Base-by-base conservation (phyloP, 2,113 vertebrate genomes). In the Beaufortia kweichowensis region DNA sequence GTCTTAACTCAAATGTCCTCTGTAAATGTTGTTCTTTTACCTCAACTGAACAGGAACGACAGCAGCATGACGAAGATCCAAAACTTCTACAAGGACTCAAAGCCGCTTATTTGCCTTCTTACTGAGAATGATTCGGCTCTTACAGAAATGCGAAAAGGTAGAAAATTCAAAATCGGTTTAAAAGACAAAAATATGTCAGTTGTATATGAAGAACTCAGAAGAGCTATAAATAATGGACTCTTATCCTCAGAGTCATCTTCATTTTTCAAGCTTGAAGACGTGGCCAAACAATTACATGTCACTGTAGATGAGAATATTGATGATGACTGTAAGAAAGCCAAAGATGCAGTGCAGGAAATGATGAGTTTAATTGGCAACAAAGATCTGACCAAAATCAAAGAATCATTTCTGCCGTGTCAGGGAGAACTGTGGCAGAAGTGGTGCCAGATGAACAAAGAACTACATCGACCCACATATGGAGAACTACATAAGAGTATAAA, bases 401-500 rank as follows among this genome's bases (percentile, higher is more conserved):
- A 53, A 21, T 53, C 19, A 68, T 10, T 48, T 14, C 19, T 63
- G 29, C 50, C 19, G 6, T 65, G 12, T 31, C 39, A 24, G 66
- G 33, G 21, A 15, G 35, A 14, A 7, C 43, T 68, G 26, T 68
- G 65, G 65, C 43, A 68, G 29, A 43, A 68, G 10, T 68, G 65
- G 65, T 68, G 71, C 4, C 6, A 74, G 57, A 43, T 14, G 14
- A 74, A 61, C 31, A 74, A 79, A 55, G 29, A 79, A 59, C 63
- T 89, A 24, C 68, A 88, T 72, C 63, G 84, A 3, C 66, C 43
- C 0, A 68, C 65, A 21, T 21, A 50, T 11, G 17, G 65, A 12
- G 65, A 50, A 14, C 1, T 50, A 14, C 26, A 93, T 2, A 84
- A 86, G 79, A 86, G 89, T 24, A 0, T 82, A 11, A 0, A 86